Evolutionary conservation across 2,113 vertebrate species (phyloP), one percentile per base, ranked within the genome.

Genomic region (Montifringilla adamsi): DNA sequence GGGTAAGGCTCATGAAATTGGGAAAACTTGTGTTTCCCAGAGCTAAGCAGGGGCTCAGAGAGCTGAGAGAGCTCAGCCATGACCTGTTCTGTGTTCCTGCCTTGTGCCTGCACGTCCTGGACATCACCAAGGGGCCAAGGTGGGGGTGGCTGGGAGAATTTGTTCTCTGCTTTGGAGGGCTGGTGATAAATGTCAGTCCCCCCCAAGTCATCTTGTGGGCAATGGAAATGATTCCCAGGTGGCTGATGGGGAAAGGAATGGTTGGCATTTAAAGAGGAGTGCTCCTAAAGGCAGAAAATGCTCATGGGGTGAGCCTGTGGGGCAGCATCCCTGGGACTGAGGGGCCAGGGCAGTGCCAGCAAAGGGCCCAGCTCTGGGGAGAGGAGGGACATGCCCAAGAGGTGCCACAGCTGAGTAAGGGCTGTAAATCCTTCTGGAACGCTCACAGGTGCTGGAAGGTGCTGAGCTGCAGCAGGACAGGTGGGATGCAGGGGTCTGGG

Each of bases 321-420:
- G 26, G 13, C 49, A 53, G 41, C 2, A 0, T n/a, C 21, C 15
- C 9, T 1, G 2, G 12, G 3, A 10, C 9, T 20, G 33, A 2
- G 11, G 26, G 33, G 26, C 10, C 0, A 0, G 30, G 17, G 22
- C 58, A 60, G 58, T 24, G 23, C 0, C 2, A 60, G n/a, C 3
- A 18, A 30, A 46, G 43, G 23, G 7, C 12, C 6, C 23, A 2
- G 33, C 44, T 70, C 39, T 31, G 14, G 26, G 28, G 24, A 62
- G 52, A 30, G 20, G 39, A 68, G 31, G 9, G 28, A 24, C 7
- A 0, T 79, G 35, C 7, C 70, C 31, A 4, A 2, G 4, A 23
- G 22, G 13, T 43, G 26, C 46, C 4, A 19, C 0, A 46, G 30
- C 49, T 84, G 62, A 76, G 85, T 14, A 18, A n/a, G 63, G 67